Conservation (phyloP, 2,797 vertebrate genomes). For the Rousettus madagascariensis region DNA sequence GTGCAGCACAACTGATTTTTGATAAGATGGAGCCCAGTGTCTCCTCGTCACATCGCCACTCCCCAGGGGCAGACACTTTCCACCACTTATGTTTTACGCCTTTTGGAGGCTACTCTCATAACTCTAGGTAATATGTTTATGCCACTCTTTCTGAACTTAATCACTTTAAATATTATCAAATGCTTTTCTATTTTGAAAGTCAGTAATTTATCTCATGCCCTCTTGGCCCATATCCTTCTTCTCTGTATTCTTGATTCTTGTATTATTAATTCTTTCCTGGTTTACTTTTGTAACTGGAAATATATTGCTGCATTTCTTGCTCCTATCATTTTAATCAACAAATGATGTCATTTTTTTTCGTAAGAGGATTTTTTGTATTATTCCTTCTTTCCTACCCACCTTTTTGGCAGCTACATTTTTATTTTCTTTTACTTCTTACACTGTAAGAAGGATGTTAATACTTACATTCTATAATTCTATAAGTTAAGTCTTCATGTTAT, state of each 20-base stretch:
- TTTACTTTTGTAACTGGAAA: neutral
- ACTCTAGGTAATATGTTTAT: neutral
- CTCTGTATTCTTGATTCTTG: neutral
- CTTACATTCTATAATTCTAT: neutral
- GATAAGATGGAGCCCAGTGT: neutral
- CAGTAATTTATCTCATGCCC: neutral
- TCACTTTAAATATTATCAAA: neutral
- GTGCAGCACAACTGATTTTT: neutral
- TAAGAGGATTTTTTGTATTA: neutral
- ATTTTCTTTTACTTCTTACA: slow-evolving; percentile 1
- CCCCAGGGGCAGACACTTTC: neutral
- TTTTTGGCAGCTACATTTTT: neutral
- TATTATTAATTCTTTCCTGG: neutral
- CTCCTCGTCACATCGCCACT: neutral
- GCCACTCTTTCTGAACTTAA: neutral
- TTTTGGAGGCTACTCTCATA: neutral
- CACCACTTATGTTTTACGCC: neutral
- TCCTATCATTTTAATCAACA: neutral
- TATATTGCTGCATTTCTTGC: neutral
- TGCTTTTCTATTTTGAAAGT: neutral
- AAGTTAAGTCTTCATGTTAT: neutral
- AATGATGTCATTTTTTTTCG: neutral
- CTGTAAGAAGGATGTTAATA: neutral
- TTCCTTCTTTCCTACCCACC: neutral
- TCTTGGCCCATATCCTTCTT: neutral